Evolutionary conservation across 2,888 invertebrate genomes (phyloP).

Genomic region (Cryptus armator): DNA sequence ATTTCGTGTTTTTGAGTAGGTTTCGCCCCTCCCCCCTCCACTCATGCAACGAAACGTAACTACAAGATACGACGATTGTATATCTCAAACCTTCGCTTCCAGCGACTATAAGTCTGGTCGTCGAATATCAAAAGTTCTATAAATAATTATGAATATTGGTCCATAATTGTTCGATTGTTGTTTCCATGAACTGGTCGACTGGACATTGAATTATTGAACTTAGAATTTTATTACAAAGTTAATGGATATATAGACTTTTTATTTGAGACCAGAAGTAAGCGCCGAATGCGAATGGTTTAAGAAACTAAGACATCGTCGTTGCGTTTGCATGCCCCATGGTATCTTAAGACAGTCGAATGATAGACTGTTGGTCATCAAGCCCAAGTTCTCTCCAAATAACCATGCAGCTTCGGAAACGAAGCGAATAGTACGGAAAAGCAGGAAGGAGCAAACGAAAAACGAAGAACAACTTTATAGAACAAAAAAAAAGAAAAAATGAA

Average conservation of each 20-base stretch:
- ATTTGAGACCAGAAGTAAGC: neutral
- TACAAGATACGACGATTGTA: slow-evolving; percentile 12
- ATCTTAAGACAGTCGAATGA: slow-evolving; percentile 9
- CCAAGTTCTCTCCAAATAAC: neutral
- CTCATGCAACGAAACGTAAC: slow-evolving; percentile 6
- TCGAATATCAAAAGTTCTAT: neutral
- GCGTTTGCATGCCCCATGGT: slow-evolving; percentile 2
- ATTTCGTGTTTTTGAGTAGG: slow-evolving; percentile 11
- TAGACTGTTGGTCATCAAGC: slow-evolving; percentile 3
- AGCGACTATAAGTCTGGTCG: neutral
- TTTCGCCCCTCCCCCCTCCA: neutral
- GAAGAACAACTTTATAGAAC: neutral
- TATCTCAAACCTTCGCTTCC: neutral
- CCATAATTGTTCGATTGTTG: neutral
- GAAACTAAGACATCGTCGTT: slow-evolving; percentile 4
- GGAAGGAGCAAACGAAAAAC: neutral
- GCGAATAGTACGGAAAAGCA: slow-evolving; percentile 1
- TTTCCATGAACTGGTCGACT: no score
- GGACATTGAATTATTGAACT: no score
- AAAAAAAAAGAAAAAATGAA: neutral
- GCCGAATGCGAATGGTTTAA: neutral
- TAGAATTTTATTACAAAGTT: no score
- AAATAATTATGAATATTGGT: neutral
- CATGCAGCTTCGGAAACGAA: neutral
- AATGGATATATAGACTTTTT: neutral